Base-by-base conservation (phyloP, 2,113 vertebrate species). In the Pelvicachromis taeniatus region DNA sequence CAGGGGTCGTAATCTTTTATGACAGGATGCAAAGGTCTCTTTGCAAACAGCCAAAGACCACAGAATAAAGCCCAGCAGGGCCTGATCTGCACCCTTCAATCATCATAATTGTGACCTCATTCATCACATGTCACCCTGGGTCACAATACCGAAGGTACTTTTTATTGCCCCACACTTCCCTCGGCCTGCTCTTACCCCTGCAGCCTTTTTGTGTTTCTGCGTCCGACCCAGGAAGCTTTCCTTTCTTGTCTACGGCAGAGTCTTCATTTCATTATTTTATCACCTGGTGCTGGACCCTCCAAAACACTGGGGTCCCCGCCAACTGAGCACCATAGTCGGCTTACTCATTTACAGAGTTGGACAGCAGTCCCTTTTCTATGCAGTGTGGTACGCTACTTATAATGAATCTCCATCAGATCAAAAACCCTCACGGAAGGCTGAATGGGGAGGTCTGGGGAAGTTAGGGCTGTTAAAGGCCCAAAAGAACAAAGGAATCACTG, bases 1-100 rank as follows among this genome's bases (percentile, higher is more conserved):
- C 92, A 5, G 93, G 96, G 96, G 97, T 96, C 96, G 96, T 98
- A 98, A 97, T 96, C 95, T 96, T 97, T 97, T 97, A 96, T 97
- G 96, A 96, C 96, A 97, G 96, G 96, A 97, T 97, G 96, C 95
- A 95, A 96, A 96, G 96, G 95, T 96, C 96, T 96, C 96, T 96
- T 96, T 95, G 95, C 96, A 97, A 97, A 97, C 96, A 97, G 96
- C 95, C 96, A 97, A 95, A 97, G 96, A 96, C 90, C 93, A 92
- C 85, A 94, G 96, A 90, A 96, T 96, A 96, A 97, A 97, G 95
- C 95, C 96, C 97, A 97, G 97, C 97, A 97, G 97, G 97, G 94
- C 92, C 96, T 94, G 96, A 97, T 96, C 93, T 96, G 92, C 85
- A 95, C 95, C 95, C 95, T 97, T 97, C 95, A 97, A 95, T 96